Percentiles rank a stretch among this genome's conserved stretches.
These are phyloP conservation scores for Rousettus madagascariensis DNA, from an alignment of 2,797 vertebrate genomes.

Conservation along the genomic window DNA sequence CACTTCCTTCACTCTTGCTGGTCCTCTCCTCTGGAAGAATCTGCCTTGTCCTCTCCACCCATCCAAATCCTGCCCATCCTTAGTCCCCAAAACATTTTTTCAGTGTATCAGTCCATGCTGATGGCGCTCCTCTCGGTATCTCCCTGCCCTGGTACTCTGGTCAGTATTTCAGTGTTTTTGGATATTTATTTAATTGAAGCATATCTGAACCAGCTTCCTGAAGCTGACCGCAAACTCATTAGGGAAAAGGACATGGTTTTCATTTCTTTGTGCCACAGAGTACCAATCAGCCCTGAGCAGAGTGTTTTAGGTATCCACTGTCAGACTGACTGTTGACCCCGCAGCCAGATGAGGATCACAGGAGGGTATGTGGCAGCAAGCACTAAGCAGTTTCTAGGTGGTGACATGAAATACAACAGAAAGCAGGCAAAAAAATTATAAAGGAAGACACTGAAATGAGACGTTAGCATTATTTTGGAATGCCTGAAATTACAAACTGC, in stretches of 20 bases:
- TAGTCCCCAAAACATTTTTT: too few species aligned
- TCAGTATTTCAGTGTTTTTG: accelerated
- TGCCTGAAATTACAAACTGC: neutral
- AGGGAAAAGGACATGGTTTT: neutral
- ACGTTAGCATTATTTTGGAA: neutral
- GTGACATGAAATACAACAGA: neutral
- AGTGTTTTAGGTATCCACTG: neutral
- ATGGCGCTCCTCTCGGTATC: neutral
- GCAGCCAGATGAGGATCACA: neutral
- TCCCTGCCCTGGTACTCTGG: neutral
- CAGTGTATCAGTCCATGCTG: neutral
- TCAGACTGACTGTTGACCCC: neutral
- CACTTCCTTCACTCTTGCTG: neutral
- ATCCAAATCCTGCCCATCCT: neutral
- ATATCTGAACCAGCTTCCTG: neutral
- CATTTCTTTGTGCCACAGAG: neutral
- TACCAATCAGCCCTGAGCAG: neutral
- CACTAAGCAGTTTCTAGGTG: neutral
- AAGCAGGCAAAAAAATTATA: neutral
- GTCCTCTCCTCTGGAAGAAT: neutral
- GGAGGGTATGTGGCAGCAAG: too few species aligned
- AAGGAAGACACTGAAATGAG: neutral
- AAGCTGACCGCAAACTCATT: neutral
- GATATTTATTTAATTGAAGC: neutral
- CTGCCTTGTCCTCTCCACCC: neutral